Percentiles rank a stretch among this genome's conserved stretches.
phyloP scores from a whole-genome alignment of 2,888 invertebrate genomes.

The Leptinotarsa rubiginosa region DNA sequence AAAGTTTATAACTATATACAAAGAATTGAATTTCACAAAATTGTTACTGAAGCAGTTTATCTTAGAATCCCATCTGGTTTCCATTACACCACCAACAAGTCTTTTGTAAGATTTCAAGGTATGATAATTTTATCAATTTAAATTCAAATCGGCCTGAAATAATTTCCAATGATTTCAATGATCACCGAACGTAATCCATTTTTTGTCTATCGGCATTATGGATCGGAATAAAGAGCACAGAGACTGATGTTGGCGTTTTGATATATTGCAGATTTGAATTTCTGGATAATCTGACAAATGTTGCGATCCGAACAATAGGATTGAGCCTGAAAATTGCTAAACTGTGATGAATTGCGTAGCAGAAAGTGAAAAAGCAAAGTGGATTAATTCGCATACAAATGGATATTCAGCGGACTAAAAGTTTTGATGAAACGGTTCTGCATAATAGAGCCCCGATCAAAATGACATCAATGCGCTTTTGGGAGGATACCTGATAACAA shows the following conservation, averaged over 20 bases:
- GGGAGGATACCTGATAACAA: no score
- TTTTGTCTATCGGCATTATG: conserved; percentile 11
- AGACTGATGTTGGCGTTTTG: conserved; percentile 29
- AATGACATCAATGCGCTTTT: not conserved
- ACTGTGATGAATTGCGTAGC: conserved; percentile 1
- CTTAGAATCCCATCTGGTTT: no score
- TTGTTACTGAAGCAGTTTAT: no score
- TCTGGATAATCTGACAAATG: conserved; percentile 28
- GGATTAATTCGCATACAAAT: conserved; percentile 16
- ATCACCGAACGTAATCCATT: not conserved
- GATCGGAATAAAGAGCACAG: conserved; percentile 18
- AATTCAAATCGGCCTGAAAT: no score
- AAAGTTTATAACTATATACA: no score
- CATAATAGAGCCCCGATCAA: not conserved
- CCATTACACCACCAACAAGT: no score
- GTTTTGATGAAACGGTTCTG: not conserved
- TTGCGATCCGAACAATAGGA: conserved; percentile 16
- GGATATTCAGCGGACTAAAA: conserved; percentile 9
- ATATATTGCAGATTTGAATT: conserved; percentile 31
- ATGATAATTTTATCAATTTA: no score
- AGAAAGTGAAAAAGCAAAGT: conserved; percentile 18
- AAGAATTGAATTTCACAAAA: no score
- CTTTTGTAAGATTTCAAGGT: no score
- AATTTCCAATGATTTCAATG: no score
- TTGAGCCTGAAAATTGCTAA: conserved; percentile 4